Evolutionary conservation across 2,113 vertebrate genomes (phyloP), one percentile per base, ranked within the genome.

Genomic region (Parus major): DNA sequence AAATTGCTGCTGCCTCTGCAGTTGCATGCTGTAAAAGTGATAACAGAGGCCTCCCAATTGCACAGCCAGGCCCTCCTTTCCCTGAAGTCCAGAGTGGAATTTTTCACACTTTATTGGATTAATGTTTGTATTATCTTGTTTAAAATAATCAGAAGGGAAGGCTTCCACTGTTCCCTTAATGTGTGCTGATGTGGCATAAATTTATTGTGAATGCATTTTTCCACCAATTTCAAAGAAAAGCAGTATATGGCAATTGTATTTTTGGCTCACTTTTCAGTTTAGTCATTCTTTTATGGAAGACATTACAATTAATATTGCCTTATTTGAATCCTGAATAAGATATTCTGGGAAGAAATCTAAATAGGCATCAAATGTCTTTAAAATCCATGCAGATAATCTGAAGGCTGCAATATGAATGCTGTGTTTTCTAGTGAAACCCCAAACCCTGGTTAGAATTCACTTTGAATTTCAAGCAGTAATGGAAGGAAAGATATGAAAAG

Each of bases 161-260:
- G 41, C 16, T 92, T 90, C 47, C 11, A 42, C 7, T 47, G 25
- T 39, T 15, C 7, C 10, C 41, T 56, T 39, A 49, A 60, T 60
- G 11, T 35, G 24, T 85, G 63, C 28, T 24, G 27, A 15, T 4
- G 0, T 59, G 31, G 29, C 11, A 20, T 53, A 61, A 77, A 50
- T 80, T 77, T 12, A 36, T 52, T 33, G 18, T 60, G 31, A 81
- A 76, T 77, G 5, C 1, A 8, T 65, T 83, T 81, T 90, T 12
- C 53, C 33, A 65, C 25, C 16, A 7, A 39, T 82, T 68, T 65
- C 28, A 70, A 53, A 65, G 50, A 50, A 53, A 79, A 72, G 4
- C 0, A 0, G 18, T 52, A 31, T 42, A 53, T 46, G 29, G 17
- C 19, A 47, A 31, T n/a, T 23, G 10, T 49, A 1, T 4, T 81